phyloP scores from a whole-genome alignment of 2,113 vertebrate genomes.

The Clarias magur region DNA sequence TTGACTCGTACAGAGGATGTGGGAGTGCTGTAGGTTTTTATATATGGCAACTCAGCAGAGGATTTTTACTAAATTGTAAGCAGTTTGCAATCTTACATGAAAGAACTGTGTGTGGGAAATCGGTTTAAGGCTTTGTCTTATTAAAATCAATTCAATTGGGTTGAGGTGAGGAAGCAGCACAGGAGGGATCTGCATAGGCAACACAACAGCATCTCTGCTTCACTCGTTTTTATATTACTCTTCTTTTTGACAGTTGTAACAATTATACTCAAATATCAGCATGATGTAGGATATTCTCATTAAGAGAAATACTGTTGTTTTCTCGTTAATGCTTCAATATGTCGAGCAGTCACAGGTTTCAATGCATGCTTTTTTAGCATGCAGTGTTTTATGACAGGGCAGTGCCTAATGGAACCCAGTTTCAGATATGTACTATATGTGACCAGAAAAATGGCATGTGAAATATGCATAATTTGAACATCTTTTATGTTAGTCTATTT shows the following conservation, averaged over 20 bases:
- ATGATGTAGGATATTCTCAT: constrained; percentile 15
- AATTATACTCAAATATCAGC: constrained; percentile 18
- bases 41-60: neutral
- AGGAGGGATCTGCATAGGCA: neutral
- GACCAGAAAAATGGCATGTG: neutral
- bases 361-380: neutral
- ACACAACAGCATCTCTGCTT: neutral
- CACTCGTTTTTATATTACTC: constrained; percentile 7
- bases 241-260: neutral
- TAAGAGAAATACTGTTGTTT: neutral
- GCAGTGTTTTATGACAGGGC: neutral
- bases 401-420: constrained; percentile 8
- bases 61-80: constrained; percentile 27
- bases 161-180: constrained; percentile 5
- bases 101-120: constrained; percentile 26
- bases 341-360: neutral
- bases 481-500: neutral
- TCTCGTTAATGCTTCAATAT: neutral
- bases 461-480: neutral
- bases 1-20: constrained; percentile 3
- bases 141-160: constrained; percentile 45
- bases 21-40: constrained; percentile 28
- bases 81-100: constrained; percentile 33
- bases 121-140: constrained; percentile 20
- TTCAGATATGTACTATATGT: neutral